Conservation (phyloP, 2,113 vertebrate species). For the Phrynosoma blainvillii region DNA sequence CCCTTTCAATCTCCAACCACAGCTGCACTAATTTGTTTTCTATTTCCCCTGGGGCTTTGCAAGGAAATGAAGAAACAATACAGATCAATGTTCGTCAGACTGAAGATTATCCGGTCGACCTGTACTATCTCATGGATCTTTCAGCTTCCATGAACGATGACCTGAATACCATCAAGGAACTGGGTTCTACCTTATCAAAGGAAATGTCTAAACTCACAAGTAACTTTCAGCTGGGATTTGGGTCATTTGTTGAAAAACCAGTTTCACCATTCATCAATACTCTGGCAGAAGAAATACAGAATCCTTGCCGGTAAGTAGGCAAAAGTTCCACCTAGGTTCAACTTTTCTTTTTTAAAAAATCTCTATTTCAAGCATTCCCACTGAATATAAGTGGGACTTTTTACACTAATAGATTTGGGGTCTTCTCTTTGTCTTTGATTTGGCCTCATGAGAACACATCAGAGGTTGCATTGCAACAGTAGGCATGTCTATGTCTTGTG, state of each 20-base stretch:
- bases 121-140: constrained; percentile 99
- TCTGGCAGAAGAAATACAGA: constrained; percentile 82
- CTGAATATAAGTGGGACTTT: constrained; percentile 3
- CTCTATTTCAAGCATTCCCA: background rate
- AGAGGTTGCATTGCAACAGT: background rate
- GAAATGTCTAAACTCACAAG: constrained; percentile 95
- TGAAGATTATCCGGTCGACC: constrained; percentile 94
- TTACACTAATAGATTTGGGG: background rate
- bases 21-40: constrained; percentile 37
- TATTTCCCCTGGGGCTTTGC: constrained; percentile 35
- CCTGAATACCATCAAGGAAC: constrained; percentile 88
- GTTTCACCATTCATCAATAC: constrained; percentile 93
- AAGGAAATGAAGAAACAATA: constrained; percentile 87
- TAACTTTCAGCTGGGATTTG: constrained; percentile 96
- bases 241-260: constrained; percentile 98
- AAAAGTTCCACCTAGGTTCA: constrained; percentile 18
- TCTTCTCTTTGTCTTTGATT: background rate
- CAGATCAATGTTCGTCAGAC: constrained; percentile 91
- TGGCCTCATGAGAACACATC: background rate
- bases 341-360: background rate
- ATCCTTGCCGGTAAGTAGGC: constrained; percentile 91
- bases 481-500: too few relatives aligned
- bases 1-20: background rate
- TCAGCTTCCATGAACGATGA: constrained; percentile 96
- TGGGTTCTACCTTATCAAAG: constrained; percentile 91